Base-by-base conservation (phyloP, 2,888 invertebrate species). In the Rhogogaster chlorosoma region DNA sequence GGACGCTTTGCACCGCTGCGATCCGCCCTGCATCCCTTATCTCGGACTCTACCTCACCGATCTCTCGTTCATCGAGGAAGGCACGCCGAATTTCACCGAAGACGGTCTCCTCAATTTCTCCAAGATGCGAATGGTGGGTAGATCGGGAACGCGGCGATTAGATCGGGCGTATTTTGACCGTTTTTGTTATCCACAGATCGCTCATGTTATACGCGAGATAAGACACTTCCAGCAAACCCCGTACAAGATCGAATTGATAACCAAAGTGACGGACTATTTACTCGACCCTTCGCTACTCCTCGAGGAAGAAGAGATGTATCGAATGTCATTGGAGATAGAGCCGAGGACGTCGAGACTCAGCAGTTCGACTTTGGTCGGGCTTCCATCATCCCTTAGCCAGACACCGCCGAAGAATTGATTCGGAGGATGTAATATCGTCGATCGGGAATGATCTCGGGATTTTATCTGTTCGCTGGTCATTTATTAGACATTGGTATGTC, bases 51-150 rank as follows among this genome's bases (percentile, higher is more conserved):
- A 98, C 92, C 94, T 98, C 38, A 98, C 98, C 9, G 98, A 98
- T 93, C 94, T 98, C 78, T 98, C 98, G 4, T 98, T 98, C 93
- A 98, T 98, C 85, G 98, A 98, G 93, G 98, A 98, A 94, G 98
- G 98, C 45, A 98, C 98, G 3, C 97, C 98, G 0, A 98, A 98
- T 92, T 97, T 97, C 92, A 98, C 98, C 0, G 97, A 98, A 2
- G 98, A 98, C 87, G 96, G 97, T 84, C 95, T 98, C 22, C 95
- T 98, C 71, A 98, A 98, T 92, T 98, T 98, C 94, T 98, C 98
- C 7, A 98, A 98, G 94, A 98, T 98, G 98, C 95, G 98, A 94
- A 98, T 98, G 98, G 98, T 98, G 94, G 92, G 64, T 45, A 18
- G 12, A 45, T 15, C 2, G 10, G 10, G 4, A 15, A 4, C 15